These are phyloP conservation scores for Panulirus ornatus DNA, from an alignment of 1,140 invertebrate genomes.

Conservation along the genomic window DNA sequence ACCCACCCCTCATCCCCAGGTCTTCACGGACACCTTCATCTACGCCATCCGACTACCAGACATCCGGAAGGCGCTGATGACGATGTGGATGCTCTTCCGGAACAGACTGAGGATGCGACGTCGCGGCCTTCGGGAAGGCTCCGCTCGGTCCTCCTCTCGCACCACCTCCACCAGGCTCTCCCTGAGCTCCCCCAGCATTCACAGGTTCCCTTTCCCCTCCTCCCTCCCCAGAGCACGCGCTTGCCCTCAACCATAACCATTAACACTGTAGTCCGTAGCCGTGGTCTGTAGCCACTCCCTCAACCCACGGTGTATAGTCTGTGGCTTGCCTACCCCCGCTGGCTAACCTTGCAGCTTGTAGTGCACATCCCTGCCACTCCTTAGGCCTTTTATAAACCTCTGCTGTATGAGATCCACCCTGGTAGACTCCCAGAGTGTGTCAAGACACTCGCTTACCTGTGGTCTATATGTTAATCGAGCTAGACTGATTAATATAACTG, in stretches of 20 bases:
- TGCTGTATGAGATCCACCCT: too few species aligned
- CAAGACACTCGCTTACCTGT: too few species aligned
- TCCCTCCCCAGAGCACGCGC: not conserved
- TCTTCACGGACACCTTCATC: constrained; percentile 57
- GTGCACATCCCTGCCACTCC: not conserved
- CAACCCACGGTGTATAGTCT: not conserved
- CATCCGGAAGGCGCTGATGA: constrained; percentile 39
- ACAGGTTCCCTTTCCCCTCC: not conserved
- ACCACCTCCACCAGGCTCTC: constrained; percentile 35
- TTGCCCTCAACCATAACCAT: not conserved
- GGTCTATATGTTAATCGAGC: too few species aligned
- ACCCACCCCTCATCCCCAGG: not conserved
- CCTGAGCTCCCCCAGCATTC: constrained; percentile 6
- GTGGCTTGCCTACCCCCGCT: not conserved
- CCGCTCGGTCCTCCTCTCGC: not conserved
- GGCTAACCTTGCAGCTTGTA: not conserved
- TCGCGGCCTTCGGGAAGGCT: too few species aligned
- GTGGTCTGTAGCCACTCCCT: not conserved
- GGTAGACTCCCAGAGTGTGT: too few species aligned
- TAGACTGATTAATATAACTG: too few species aligned
- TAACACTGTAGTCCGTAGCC: not conserved
- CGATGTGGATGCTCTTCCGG: constrained; percentile 3
- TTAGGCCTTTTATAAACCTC: too few species aligned
- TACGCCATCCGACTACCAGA: constrained; percentile 47
- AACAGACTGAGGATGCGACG: not conserved